Evolutionary conservation across 2,888 invertebrate genomes (phyloP).

Genomic region (Adelognathus sp.): DNA sequence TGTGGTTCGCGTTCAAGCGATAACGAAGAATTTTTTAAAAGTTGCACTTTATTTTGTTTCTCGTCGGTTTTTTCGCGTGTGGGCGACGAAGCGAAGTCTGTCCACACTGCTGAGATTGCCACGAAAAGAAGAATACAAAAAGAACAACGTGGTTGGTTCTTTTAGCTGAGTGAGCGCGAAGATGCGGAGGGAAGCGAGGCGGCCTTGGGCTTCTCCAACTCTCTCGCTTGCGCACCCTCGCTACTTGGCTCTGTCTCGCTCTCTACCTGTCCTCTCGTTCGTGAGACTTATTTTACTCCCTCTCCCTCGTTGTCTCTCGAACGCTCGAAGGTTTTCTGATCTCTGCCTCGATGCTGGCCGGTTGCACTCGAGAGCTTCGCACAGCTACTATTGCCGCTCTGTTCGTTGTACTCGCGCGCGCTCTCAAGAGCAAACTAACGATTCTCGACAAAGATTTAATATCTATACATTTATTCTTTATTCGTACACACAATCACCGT

Average conservation of each 20-base stretch:
- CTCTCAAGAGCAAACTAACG: neutral
- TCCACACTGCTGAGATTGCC: slow-evolving; percentile 27
- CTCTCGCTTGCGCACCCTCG: slow-evolving; percentile 51
- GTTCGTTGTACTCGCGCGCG: neutral
- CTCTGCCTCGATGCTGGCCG: slow-evolving; percentile 39
- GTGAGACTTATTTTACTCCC: slow-evolving; percentile 6
- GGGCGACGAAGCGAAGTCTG: neutral
- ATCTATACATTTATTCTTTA: neutral
- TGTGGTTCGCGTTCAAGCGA: too few species aligned
- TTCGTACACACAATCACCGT: neutral
- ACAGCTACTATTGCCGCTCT: slow-evolving; percentile 20
- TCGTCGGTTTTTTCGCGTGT: neutral
- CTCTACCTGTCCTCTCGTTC: slow-evolving; percentile 48
- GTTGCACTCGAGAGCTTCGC: slow-evolving; percentile 42
- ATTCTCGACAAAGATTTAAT: neutral
- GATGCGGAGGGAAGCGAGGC: slow-evolving; percentile 57
- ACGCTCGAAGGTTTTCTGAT: slow-evolving; percentile 27
- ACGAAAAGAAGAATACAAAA: slow-evolving; percentile 7
- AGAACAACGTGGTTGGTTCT: slow-evolving; percentile 16
- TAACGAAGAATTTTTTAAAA: too few species aligned
- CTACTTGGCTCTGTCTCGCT: neutral
- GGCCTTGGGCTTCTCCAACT: slow-evolving; percentile 64
- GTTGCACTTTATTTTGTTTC: neutral
- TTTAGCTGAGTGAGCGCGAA: slow-evolving; percentile 1
- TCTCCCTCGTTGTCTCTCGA: slow-evolving; percentile 6